Evolutionary conservation across 1,140 invertebrate species (phyloP).

Genomic region (Coelopa frigida): DNA sequence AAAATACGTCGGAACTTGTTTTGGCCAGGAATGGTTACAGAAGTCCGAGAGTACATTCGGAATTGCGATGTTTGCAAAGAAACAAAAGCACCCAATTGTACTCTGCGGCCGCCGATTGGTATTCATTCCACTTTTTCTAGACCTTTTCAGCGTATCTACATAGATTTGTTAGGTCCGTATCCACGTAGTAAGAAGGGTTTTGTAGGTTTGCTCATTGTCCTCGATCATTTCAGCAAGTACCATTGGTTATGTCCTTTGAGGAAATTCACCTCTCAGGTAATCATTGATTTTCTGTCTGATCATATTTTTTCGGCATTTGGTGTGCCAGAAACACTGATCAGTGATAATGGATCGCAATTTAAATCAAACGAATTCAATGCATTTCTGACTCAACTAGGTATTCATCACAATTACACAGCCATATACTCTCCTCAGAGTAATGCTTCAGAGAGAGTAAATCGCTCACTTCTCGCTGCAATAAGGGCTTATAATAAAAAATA

Average conservation of each 20-base stretch:
- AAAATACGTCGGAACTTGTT: constrained; percentile 8
- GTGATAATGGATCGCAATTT: no score
- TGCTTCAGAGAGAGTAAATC: no score
- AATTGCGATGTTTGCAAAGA: constrained; percentile 11
- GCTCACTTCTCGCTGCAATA: no score
- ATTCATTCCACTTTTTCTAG: neutral
- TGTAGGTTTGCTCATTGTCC: constrained; percentile 10
- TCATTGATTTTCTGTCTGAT: constrained; percentile 5
- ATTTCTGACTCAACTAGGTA: no score
- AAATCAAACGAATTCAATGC: no score
- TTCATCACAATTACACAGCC: no score
- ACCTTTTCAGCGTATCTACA: constrained; percentile 15
- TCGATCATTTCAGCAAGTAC: constrained; percentile 11
- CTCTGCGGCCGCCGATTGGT: constrained; percentile 11
- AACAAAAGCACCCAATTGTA: constrained; percentile 12
- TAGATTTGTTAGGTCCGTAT: constrained; percentile 14
- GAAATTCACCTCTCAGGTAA: constrained; percentile 4
- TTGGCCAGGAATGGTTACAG: constrained; percentile 9
- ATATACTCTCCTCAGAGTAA: no score
- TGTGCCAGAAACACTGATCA: no score
- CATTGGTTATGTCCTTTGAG: constrained; percentile 6
- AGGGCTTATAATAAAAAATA: no score
- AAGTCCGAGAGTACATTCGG: constrained; percentile 9
- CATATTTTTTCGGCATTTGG: constrained; percentile 7
- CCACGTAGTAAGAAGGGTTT: constrained; percentile 7